These are phyloP conservation scores for Phoenicopterus ruber DNA, from an alignment of 2,113 vertebrate genomes.

Conservation along the genomic window DNA sequence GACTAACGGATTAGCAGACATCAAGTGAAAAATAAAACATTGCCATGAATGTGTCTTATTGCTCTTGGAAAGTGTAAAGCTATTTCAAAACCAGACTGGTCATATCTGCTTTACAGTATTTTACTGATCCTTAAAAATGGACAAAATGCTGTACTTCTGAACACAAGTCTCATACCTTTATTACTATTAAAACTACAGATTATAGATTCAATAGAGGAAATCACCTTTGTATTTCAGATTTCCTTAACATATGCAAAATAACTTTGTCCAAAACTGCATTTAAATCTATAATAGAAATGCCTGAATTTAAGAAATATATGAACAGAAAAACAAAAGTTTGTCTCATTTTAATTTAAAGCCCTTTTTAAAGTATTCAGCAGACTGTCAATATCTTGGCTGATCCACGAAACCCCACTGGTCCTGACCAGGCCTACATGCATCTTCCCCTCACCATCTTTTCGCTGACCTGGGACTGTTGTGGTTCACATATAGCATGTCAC, in stretches of 20 bases:
- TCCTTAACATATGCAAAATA: not conserved
- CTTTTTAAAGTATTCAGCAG: not conserved
- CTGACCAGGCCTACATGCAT: not conserved
- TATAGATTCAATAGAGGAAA: not conserved
- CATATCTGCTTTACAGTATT: not conserved
- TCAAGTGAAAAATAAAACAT: not conserved
- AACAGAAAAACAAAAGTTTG: not conserved
- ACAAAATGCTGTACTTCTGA: not conserved
- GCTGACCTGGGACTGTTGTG: not conserved
- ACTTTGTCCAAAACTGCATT: not conserved
- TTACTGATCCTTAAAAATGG: not conserved
- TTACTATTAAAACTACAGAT: not conserved
- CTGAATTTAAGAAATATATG: not conserved
- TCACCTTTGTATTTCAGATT: not conserved
- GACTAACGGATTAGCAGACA: not conserved
- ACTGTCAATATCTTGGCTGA: not conserved
- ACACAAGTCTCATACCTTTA: not conserved
- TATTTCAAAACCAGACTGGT: not conserved
- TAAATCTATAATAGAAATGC: not conserved
- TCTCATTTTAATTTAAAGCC: not conserved
- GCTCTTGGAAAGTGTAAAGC: not conserved
- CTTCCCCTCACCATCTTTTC: not conserved
- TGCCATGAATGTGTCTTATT: not conserved
- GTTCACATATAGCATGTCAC: not conserved
- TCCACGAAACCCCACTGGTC: not conserved